These are phyloP conservation scores for Orthonyx spaldingii DNA, from an alignment of 2,113 vertebrate genomes.

Conservation along the genomic window DNA sequence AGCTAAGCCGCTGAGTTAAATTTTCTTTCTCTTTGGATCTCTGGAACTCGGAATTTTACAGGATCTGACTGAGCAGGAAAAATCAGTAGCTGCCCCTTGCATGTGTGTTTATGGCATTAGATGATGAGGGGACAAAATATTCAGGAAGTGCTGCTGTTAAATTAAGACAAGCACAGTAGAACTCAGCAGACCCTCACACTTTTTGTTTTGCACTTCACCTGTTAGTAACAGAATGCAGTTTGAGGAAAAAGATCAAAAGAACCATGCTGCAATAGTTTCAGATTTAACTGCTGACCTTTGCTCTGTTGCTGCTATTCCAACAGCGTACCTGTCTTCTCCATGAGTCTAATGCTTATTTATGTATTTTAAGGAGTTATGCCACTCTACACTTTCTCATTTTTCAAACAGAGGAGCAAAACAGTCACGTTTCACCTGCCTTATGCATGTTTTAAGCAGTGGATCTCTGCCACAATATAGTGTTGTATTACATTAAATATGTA, in stretches of 20 bases:
- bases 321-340: constrained; percentile 54
- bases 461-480: constrained; percentile 74
- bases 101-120: not conserved
- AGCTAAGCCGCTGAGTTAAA: not conserved
- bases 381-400: constrained; percentile 75
- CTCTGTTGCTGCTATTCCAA: not conserved
- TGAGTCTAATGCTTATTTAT: constrained; percentile 70
- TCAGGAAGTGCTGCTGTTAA: not conserved
- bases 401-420: constrained; percentile 71
- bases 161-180: not conserved
- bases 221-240: not conserved
- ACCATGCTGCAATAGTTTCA: not conserved
- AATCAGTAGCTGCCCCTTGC: not conserved
- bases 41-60: not conserved
- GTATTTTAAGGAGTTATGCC: constrained; percentile 75
- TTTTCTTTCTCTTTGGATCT: not conserved
- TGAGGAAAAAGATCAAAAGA: constrained; percentile 22
- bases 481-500: constrained; percentile 85
- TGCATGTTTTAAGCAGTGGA: constrained; percentile 70
- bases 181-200: not conserved
- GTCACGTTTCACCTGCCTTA: constrained; percentile 72
- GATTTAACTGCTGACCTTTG: constrained; percentile 33
- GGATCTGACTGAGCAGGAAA: not conserved
- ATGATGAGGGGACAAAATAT: not conserved
- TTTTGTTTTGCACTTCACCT: not conserved